Percentiles rank a stretch among this genome's conserved stretches.
Conservation (phyloP, 1,140 invertebrate species). For the Drosophila carrolli region DNA sequence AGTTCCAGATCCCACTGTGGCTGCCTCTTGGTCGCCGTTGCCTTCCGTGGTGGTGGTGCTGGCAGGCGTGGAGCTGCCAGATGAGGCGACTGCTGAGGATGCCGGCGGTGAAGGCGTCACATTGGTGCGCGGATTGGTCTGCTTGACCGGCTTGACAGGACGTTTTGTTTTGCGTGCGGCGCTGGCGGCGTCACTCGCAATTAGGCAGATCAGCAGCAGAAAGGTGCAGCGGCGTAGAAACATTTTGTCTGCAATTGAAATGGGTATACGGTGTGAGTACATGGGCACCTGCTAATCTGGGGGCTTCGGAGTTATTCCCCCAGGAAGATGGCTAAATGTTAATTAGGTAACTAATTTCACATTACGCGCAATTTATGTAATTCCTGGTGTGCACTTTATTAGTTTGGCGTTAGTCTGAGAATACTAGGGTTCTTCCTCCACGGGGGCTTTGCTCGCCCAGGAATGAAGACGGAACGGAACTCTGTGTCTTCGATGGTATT, state of each 20-base stretch:
- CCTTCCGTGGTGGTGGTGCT: constrained; percentile 44
- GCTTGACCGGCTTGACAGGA: constrained; percentile 84
- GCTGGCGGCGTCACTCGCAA: constrained; percentile 76
- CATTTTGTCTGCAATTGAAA: constrained; percentile 68
- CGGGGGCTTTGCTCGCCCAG: constrained; percentile 50
- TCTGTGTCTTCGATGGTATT: constrained; percentile 35
- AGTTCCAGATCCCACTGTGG: constrained; percentile 24
- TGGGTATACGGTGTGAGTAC: constrained; percentile 5
- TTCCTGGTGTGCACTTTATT: constrained; percentile 74
- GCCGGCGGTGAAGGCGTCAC: constrained; percentile 69
- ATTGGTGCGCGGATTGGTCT: constrained; percentile 80
- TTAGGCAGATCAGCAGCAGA: constrained; percentile 76
- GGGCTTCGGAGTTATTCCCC: background rate
- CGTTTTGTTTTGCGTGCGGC: constrained; percentile 83
- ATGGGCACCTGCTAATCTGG: background rate
- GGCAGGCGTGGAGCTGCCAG: constrained; percentile 35
- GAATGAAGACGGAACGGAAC: constrained; percentile 66
- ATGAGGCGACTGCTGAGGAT: constrained; percentile 24
- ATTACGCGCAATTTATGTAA: constrained; percentile 81
- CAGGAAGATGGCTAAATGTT: constrained; percentile 55
- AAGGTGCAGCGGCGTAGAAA: constrained; percentile 80
- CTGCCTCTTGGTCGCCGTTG: constrained; percentile 34
- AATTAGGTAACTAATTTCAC: constrained; percentile 74
- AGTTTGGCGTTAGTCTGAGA: constrained; percentile 42
- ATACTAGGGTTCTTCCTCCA: constrained; percentile 15